phyloP scores from a whole-genome alignment of 2,888 invertebrate species.

The Drosophila silvestris region DNA sequence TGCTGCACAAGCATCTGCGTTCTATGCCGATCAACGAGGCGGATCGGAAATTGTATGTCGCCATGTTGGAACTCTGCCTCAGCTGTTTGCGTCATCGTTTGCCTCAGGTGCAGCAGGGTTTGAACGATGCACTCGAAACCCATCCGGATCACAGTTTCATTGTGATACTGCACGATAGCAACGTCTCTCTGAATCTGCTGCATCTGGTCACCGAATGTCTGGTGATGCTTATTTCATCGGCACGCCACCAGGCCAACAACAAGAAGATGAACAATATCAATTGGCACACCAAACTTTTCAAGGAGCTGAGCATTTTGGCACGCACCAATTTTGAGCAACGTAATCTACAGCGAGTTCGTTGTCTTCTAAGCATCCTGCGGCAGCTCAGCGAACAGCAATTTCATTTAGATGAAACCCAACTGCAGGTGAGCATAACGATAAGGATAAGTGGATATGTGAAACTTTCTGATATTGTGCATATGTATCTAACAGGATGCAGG shows the following conservation, averaged over 20 bases:
- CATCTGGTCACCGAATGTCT: constrained; percentile 49
- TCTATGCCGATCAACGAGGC: constrained; percentile 67
- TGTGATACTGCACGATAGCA: constrained; percentile 57
- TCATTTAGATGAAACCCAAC: constrained; percentile 19
- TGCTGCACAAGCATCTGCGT: constrained; percentile 76
- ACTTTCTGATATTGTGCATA: not conserved
- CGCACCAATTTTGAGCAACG: constrained; percentile 74
- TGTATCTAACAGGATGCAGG: not conserved
- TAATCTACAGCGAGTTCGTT: constrained; percentile 80
- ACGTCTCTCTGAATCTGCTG: constrained; percentile 36
- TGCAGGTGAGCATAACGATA: constrained; percentile 39
- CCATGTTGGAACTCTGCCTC: constrained; percentile 71
- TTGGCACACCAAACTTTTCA: constrained; percentile 71
- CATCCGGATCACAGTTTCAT: constrained; percentile 75
- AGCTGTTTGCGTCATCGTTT: constrained; percentile 65
- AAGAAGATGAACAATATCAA: constrained; percentile 12
- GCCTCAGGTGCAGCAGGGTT: constrained; percentile 55
- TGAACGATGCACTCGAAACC: constrained; percentile 63
- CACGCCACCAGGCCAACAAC: not conserved
- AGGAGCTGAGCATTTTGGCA: constrained; percentile 58
- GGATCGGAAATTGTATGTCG: constrained; percentile 72
- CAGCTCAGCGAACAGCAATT: constrained; percentile 57
- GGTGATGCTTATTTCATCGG: constrained; percentile 42
- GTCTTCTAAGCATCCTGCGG: constrained; percentile 73
- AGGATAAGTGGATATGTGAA: not conserved